phyloP scores from a whole-genome alignment of 2,888 invertebrate genomes.

The Brachyptera risi region DNA sequence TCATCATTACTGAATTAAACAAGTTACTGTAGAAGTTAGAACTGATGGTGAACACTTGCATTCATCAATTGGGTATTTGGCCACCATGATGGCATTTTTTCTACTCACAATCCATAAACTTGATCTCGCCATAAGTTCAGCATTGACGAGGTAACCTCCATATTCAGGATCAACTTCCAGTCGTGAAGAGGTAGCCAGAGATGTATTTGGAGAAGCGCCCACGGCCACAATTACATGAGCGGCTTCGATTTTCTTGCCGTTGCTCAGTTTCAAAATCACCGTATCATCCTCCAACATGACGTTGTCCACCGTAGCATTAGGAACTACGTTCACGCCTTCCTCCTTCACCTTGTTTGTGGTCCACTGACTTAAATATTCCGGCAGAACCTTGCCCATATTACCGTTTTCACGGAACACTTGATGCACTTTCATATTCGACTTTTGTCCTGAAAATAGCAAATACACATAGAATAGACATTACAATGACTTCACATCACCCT shows the following conservation, averaged over 20 bases:
- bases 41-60: no score
- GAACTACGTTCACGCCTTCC: slow-evolving; percentile 63
- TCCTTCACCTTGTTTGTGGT: slow-evolving; percentile 69
- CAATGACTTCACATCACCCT: no score
- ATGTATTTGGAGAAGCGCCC: slow-evolving; percentile 75
- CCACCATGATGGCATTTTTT: no score
- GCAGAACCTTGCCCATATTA: slow-evolving; percentile 81
- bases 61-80: no score
- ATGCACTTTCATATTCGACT: slow-evolving; percentile 54
- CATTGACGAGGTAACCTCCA: slow-evolving; percentile 88
- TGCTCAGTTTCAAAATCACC: slow-evolving; percentile 39
- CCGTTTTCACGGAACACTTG: slow-evolving; percentile 83
- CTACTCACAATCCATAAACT: slow-evolving; percentile 72
- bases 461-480: background rate
- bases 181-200: slow-evolving; percentile 67
- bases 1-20: no score
- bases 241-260: slow-evolving; percentile 41
- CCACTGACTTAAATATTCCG: slow-evolving; percentile 84
- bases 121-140: slow-evolving; percentile 79
- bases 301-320: slow-evolving; percentile 47
- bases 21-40: no score
- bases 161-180: slow-evolving; percentile 72
- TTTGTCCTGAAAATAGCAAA: slow-evolving; percentile 37
- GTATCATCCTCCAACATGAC: slow-evolving; percentile 42
- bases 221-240: slow-evolving; percentile 76